These are phyloP conservation scores for Phytoseiulus persimilis DNA, from an alignment of 2,888 invertebrate species.

Conservation along the genomic window DNA sequence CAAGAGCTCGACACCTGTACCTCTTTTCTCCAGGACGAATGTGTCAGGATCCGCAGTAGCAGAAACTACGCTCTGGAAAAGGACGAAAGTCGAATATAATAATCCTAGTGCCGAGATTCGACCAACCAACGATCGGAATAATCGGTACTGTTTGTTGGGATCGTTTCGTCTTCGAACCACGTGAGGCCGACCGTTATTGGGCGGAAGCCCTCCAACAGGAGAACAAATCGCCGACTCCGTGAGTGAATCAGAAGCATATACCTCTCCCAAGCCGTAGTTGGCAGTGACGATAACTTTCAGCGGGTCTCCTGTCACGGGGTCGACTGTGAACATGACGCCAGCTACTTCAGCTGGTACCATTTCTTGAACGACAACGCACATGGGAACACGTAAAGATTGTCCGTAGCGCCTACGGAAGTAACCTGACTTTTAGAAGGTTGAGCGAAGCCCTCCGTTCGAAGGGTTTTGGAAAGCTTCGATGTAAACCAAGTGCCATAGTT, in stretches of 20 bases:
- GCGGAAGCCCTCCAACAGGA: no score
- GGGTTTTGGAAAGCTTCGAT: background rate
- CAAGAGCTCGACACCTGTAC: slow-evolving; percentile 52
- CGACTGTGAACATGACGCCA: slow-evolving; percentile 75
- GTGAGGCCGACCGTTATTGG: no score
- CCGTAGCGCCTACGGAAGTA: slow-evolving; percentile 69
- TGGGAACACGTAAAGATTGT: slow-evolving; percentile 59
- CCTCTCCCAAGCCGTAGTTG: slow-evolving; percentile 73
- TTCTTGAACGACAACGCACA: slow-evolving; percentile 71
- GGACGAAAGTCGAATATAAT: background rate
- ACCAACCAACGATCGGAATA: no score
- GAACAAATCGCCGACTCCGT: no score
- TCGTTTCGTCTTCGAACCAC: no score
- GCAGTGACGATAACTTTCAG: slow-evolving; percentile 64
- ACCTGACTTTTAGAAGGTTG: no score
- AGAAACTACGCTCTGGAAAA: slow-evolving; percentile 70
- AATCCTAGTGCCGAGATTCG: no score
- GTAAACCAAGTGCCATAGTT: no score
- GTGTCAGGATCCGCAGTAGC: slow-evolving; percentile 68
- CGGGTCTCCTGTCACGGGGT: slow-evolving; percentile 65
- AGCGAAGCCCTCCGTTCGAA: background rate
- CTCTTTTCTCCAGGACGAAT: slow-evolving; percentile 56
- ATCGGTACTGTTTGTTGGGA: no score
- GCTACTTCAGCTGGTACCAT: slow-evolving; percentile 61
- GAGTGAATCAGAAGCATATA: slow-evolving; percentile 50